phyloP scores from a whole-genome alignment of 1,140 invertebrate genomes.

The Drosophila nasuta region DNA sequence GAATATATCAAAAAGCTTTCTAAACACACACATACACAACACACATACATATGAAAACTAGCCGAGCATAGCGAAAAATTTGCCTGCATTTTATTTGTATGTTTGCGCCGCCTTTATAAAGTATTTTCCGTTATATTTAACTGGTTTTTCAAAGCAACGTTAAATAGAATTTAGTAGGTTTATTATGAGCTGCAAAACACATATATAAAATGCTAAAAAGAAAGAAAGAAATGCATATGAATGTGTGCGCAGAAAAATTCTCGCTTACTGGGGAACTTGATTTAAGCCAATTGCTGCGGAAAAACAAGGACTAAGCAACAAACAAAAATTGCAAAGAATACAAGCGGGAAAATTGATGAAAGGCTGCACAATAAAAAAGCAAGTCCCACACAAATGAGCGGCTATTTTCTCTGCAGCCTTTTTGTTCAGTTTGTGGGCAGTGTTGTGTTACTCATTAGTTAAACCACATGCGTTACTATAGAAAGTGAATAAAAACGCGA shows the following conservation, averaged over 20 bases:
- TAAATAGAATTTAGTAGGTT: conserved; percentile 59
- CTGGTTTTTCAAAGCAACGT: conserved; percentile 36
- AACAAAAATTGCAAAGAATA: conserved; percentile 24
- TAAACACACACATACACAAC: not conserved
- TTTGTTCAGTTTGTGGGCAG: not conserved
- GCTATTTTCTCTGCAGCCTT: conserved; percentile 15
- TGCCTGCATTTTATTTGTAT: conserved; percentile 73
- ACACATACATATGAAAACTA: conserved; percentile 51
- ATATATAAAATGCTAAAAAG: conserved; percentile 29
- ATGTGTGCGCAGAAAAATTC: not conserved
- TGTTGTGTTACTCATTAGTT: conserved; percentile 12
- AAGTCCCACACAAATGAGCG: not conserved
- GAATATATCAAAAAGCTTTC: conserved; percentile 63
- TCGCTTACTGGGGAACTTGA: conserved; percentile 7
- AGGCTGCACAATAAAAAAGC: conserved; percentile 6
- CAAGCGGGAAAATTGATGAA: conserved; percentile 24
- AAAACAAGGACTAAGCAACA: conserved; percentile 10
- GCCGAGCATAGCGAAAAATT: conserved; percentile 55
- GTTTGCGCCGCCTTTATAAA: conserved; percentile 43
- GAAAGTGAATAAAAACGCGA: not conserved
- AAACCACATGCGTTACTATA: not conserved
- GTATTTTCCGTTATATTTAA: conserved; percentile 47
- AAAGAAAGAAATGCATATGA: conserved; percentile 20
- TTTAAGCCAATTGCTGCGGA: conserved; percentile 18
- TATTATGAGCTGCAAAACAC: conserved; percentile 42